A percentile compares a stretch with the other conserved stretches of the same genome.
These are phyloP conservation scores for Columba janthina DNA, from an alignment of 2,113 vertebrate species.

Conservation along the genomic window DNA sequence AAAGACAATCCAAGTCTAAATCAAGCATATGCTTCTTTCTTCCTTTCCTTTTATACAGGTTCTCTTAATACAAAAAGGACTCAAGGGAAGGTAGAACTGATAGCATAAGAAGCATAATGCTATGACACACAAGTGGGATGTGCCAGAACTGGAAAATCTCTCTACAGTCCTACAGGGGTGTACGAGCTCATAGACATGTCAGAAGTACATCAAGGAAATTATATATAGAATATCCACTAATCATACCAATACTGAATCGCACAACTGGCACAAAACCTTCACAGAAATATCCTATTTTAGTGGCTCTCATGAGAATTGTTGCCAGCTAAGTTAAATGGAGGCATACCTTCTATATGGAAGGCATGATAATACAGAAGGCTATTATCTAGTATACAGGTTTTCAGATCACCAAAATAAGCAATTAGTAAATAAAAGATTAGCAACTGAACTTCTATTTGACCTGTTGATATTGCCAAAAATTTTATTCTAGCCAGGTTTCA, in stretches of 20 bases:
- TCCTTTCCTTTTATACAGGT: neutral
- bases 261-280: neutral
- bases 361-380: neutral
- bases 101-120: neutral
- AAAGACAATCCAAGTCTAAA: neutral
- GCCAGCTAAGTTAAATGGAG: neutral
- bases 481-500: neutral
- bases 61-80: neutral
- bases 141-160: slow-evolving; percentile 40
- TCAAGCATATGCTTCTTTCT: neutral
- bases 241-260: neutral
- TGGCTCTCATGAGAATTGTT: neutral
- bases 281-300: neutral
- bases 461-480: neutral
- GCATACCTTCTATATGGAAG: neutral
- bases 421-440: neutral
- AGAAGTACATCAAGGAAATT: neutral
- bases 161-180: neutral
- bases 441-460: neutral
- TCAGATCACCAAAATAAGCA: neutral
- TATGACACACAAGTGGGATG: slow-evolving; percentile 30
- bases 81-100: neutral
- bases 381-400: neutral
- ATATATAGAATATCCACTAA: neutral
- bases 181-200: slow-evolving; percentile 1